Evolutionary conservation across 2,888 invertebrate genomes (phyloP).

Genomic region (Latrodectus hesperus): DNA sequence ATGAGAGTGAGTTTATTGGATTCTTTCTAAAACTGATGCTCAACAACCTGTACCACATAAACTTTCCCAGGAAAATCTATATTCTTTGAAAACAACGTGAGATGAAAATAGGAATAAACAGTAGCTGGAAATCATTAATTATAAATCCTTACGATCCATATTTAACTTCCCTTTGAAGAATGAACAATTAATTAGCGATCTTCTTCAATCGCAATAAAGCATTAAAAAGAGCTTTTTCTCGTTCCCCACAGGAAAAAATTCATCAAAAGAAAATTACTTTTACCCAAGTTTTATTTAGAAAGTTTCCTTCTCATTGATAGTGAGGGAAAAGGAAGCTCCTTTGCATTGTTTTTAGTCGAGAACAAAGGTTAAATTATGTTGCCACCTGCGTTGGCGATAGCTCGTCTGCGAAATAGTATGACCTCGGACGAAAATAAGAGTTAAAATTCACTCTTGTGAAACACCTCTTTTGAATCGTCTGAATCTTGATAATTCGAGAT

Average conservation of each 20-base stretch:
- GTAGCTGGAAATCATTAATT: too few species aligned
- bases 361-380: constrained; percentile 59
- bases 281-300: constrained; percentile 40
- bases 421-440: constrained; percentile 44
- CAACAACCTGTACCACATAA: too few species aligned
- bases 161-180: neutral
- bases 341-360: constrained; percentile 14
- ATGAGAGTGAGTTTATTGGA: too few species aligned
- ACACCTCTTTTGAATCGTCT: neutral
- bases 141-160: neutral
- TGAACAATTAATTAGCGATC: constrained; percentile 15
- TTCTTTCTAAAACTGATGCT: too few species aligned
- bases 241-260: neutral
- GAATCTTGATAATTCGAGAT: neutral
- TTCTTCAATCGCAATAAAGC: neutral
- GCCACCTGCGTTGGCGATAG: constrained; percentile 30
- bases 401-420: constrained; percentile 19
- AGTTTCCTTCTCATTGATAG: constrained; percentile 26
- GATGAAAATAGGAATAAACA: too few species aligned
- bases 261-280: constrained; percentile 4
- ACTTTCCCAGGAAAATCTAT: too few species aligned
- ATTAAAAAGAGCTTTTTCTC: constrained; percentile 25
- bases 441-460: constrained; percentile 6
- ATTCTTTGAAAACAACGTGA: too few species aligned
- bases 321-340: neutral